Base-by-base conservation (phyloP, 2,888 invertebrate genomes). In the Lochmaea crataegi region DNA sequence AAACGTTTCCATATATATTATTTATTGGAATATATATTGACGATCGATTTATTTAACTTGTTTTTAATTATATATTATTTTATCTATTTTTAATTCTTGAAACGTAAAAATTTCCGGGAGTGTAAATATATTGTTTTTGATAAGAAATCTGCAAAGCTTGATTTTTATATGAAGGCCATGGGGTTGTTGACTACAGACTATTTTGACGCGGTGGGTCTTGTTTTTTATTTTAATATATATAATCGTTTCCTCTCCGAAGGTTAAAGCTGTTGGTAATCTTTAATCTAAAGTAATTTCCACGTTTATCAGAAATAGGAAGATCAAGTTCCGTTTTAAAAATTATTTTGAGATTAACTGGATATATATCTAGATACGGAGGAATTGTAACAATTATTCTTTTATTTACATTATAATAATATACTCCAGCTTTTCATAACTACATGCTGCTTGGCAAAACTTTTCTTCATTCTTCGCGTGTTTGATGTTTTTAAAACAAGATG, bases 141-240 rank as follows among this genome's bases (percentile, higher is more conserved):
- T 67, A 58, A 58, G 42, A 45, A 67, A 58, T 18, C 18, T 66
- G 56, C 32, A 56, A 38, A 65, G 65, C 57, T 66, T 42, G 38
- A 41, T 57, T 18, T 57, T 32, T 32, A 41, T 32, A 41, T 51
- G 56, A 66, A 66, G 56, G 66, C 57, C 66, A 42, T 41, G 42
- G 56, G 66, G 57, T 66, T 56, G 42, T 56, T 66, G 66, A 57
- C 66, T 66, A 16, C n/a, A 45, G n/a, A 4, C 41, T 45, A n/a
- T 65, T 65, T 65, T 65, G 11, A 26, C 12, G n/a, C 9, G 48
- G 53, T 2, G 53, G 53, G 1, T 53, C 53, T 53, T 18, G 53
- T 18, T 53, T 18, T 53, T 53, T 16, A 16, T 53, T 53, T 18
- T 2, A 53, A 53, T 53, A 53, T 16, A 53, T 53, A 53, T 16